Percentiles rank a stretch among this genome's conserved stretches.
These are phyloP conservation scores for Nannoperca obscura DNA, from an alignment of 2,797 vertebrate genomes.

Conservation along the genomic window DNA sequence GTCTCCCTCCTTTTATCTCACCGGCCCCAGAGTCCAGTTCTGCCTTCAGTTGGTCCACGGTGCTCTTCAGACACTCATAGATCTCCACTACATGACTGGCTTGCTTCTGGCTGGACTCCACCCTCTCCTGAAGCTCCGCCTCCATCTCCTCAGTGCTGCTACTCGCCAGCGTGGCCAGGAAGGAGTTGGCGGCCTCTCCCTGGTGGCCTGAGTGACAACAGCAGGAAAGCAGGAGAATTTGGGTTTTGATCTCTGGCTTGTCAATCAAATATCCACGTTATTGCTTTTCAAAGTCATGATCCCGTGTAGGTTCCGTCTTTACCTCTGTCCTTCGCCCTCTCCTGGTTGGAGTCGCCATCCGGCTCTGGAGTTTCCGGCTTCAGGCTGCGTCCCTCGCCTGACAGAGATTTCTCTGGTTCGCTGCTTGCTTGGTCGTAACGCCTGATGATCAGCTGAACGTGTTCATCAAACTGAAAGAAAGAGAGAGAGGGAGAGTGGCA, in stretches of 20 bases:
- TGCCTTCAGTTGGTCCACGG: conserved; percentile 80
- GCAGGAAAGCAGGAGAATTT: not conserved
- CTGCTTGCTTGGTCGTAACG: conserved; percentile 89
- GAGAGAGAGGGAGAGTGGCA: not conserved
- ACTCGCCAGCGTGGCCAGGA: conserved; percentile 95
- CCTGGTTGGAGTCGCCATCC: conserved; percentile 96
- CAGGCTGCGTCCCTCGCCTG: conserved; percentile 90
- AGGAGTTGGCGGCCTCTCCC: conserved; percentile 89
- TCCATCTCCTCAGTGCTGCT: conserved; percentile 98
- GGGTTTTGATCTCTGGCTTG: not conserved
- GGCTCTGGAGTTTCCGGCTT: conserved; percentile 97
- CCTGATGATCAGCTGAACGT: conserved; percentile 90
- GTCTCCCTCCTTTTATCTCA: conserved; percentile 37
- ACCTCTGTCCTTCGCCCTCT: conserved; percentile 93
- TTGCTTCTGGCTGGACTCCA: conserved; percentile 92
- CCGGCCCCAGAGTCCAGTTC: conserved; percentile 76
- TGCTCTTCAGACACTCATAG: conserved; percentile 89
- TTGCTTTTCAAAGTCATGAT: not conserved
- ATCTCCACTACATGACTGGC: conserved; percentile 91
- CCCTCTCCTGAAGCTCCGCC: conserved; percentile 93
- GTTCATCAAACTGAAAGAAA: conserved; percentile 93
- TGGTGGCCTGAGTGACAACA: conserved; percentile 76
- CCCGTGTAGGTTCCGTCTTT: not conserved
- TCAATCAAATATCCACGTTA: not conserved
- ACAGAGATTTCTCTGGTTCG: conserved; percentile 89